Evolutionary conservation across 2,113 vertebrate species (phyloP).

Genomic region (Amphilophus citrinellus): DNA sequence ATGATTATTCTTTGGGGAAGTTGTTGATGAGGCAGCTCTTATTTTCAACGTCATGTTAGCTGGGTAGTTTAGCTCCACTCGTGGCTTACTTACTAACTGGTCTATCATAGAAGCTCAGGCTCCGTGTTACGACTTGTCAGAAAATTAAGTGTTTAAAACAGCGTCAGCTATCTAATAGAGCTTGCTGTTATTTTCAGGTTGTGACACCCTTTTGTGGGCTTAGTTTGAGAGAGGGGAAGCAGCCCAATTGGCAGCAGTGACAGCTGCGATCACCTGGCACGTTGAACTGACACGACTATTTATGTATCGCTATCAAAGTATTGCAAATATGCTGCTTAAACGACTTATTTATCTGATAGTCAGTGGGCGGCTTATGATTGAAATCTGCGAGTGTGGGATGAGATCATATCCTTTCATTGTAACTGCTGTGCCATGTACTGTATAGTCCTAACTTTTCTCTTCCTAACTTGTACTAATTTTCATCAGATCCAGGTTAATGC

Average conservation of each 20-base stretch:
- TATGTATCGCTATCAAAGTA: not conserved
- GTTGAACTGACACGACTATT: conserved; percentile 6
- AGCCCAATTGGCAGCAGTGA: not conserved
- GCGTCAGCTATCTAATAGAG: not conserved
- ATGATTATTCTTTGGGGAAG: not conserved
- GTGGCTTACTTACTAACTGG: conserved; percentile 30
- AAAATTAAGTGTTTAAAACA: not conserved
- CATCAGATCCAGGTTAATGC: not conserved
- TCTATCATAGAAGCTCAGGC: not conserved
- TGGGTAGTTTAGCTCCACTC: conserved; percentile 18
- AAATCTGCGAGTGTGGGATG: not conserved
- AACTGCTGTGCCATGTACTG: not conserved
- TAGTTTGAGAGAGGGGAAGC: not conserved
- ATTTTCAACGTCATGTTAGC: conserved; percentile 13
- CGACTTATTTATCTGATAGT: not conserved
- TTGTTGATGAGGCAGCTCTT: not conserved
- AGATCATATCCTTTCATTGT: conserved; percentile 28
- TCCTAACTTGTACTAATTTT: not conserved
- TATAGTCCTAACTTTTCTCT: not conserved
- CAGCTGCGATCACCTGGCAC: conserved; percentile 18
- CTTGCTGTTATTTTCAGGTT: not conserved
- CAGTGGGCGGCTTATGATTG: not conserved
- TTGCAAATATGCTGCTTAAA: not conserved
- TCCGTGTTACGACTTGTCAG: not conserved
- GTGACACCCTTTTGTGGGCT: not conserved